Conservation (phyloP, 2,113 vertebrate species). For the Paraplagusia blochii region DNA sequence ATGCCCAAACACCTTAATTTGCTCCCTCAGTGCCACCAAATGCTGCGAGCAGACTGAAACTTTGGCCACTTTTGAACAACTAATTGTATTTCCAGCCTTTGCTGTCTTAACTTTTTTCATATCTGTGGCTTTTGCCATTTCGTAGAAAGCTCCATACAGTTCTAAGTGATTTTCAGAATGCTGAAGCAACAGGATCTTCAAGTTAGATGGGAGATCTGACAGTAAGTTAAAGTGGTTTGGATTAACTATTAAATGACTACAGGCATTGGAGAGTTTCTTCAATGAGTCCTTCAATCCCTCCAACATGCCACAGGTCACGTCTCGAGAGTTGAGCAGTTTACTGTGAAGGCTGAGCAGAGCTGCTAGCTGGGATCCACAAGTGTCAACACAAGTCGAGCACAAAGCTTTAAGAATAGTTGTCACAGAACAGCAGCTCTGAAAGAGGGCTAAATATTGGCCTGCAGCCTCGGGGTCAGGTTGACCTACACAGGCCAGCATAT, state of each 20-base stretch:
- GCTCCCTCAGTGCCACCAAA: conserved; percentile 70
- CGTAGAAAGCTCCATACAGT: conserved; percentile 80
- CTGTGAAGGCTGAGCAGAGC: conserved; percentile 79
- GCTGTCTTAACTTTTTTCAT: conserved; percentile 68
- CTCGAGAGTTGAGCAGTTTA: conserved; percentile 56
- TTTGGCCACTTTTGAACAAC: conserved; percentile 76
- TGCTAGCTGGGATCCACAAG: conserved; percentile 79
- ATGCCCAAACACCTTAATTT: conserved; percentile 58
- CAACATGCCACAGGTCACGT: conserved; percentile 65
- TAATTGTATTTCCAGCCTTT: conserved; percentile 63
- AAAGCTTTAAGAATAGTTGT: conserved; percentile 72
- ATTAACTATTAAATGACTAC: conserved; percentile 76
- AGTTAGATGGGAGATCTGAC: conserved; percentile 74
- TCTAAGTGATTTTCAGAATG: conserved; percentile 80
- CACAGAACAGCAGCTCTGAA: conserved; percentile 83
- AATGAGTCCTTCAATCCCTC: conserved; percentile 73
- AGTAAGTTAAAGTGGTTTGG: conserved; percentile 81
- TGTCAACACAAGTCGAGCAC: conserved; percentile 60
- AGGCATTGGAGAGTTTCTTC: conserved; percentile 72
- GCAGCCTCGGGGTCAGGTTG: conserved; percentile 70
- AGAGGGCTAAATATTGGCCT: conserved; percentile 83
- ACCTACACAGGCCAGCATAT: conserved; percentile 80
- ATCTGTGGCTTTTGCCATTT: conserved; percentile 54
- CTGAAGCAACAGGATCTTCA: conserved; percentile 83
- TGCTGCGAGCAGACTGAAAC: conserved; percentile 64